Conservation (phyloP, 2,797 vertebrate species). For the Phataginus tetradactyla region DNA sequence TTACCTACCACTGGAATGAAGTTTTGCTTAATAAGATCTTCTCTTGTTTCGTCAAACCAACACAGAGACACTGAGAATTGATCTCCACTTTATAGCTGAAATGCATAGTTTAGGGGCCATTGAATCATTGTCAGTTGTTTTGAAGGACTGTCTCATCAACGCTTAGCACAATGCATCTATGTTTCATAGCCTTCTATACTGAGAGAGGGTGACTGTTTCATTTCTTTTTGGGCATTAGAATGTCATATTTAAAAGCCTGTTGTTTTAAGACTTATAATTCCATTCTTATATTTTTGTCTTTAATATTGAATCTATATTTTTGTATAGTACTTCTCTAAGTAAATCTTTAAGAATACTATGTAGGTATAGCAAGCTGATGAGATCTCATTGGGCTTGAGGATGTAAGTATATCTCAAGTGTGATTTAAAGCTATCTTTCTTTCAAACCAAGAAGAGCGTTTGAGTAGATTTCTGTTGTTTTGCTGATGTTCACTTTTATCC, state of each 20-base stretch:
- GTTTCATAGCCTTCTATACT: background rate
- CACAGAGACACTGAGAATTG: background rate
- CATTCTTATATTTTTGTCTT: background rate
- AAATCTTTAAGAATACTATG: background rate
- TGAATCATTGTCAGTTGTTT: background rate
- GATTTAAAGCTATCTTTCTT: background rate
- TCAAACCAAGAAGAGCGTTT: background rate
- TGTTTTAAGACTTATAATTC: background rate
- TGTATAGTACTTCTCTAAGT: background rate
- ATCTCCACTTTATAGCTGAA: background rate
- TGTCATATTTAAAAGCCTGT: background rate
- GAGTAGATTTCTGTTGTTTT: background rate
- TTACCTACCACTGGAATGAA: background rate
- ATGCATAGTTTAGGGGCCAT: background rate
- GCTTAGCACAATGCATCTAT: background rate
- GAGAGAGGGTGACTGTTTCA: background rate
- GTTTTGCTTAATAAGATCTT: background rate
- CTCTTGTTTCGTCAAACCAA: background rate
- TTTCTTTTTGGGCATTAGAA: constrained; percentile 7
- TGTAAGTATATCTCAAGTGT: background rate
- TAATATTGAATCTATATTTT: constrained; percentile 9
- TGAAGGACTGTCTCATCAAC: background rate
- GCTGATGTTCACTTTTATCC: background rate
- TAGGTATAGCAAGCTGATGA: background rate
- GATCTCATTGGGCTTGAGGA: background rate